Base-by-base conservation (phyloP, 1,140 invertebrate genomes). In the Drosophila santomea region DNA sequence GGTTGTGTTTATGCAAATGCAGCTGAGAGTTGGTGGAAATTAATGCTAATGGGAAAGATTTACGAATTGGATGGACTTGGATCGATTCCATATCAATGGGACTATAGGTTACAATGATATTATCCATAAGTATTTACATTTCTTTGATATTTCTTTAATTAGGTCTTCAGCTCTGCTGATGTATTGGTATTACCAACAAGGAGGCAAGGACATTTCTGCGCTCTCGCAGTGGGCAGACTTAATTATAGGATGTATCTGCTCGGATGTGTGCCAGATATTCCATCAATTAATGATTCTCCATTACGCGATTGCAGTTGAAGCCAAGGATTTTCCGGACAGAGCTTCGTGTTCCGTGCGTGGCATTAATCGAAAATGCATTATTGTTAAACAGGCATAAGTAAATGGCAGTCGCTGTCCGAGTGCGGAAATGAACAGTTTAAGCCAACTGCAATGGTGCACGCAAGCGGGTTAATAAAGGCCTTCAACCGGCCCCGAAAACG, bases 341-440 rank as follows among this genome's bases (percentile, higher is more conserved):
- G 63, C 50, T 17, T 2, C 20, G 20, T 2, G 20, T 20, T 52
- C 15, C 48, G 23, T n/a, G 23, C n/a, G 38, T 23, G 38, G n/a
- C 38, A 73, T 43, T 73, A 52, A 74, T 74, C 71, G 71, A 38
- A 74, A 74, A 75, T 56, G 52, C 72, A 75, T 75, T 75, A 66
- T 66, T 75, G 72, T 75, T 75, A 41, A 75, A 75, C 71, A 58
- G 73, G 43, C 73, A 75, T 75, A 75, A 75, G 73, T 67, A 59
- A 75, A 75, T 66, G 45, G 47, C 57, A 20, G 48, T 1, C 64
- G 36, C n/a, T 66, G 43, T 44, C 25, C 47, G 38, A 43, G 45
- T 12, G 41, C 61, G 64, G 64, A 68, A 68, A 68, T 68, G 64
- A 66, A 43, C 60, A 43, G 39, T 45, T 52, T 44, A 56, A 66